phyloP scores from a whole-genome alignment of 2,113 vertebrate species.

The Neolamprologus modestus region DNA sequence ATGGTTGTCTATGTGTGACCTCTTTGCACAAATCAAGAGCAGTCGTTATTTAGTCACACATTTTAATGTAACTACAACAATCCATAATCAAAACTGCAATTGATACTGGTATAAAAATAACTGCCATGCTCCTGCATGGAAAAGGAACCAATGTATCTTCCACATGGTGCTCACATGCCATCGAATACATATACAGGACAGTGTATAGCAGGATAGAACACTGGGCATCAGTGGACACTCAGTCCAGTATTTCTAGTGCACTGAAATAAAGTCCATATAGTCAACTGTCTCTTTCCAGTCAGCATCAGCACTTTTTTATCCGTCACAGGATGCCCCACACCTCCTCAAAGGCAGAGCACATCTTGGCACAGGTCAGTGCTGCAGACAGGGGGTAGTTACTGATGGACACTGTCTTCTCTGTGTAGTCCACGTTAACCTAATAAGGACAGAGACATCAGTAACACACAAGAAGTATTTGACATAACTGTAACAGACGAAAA shows the following conservation, averaged over 20 bases:
- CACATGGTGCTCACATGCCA: neutral
- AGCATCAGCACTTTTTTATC: neutral
- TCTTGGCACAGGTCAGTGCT: conserved; percentile 91
- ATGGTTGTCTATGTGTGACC: neutral
- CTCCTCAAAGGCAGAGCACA: conserved; percentile 94
- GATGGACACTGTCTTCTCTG: conserved; percentile 88
- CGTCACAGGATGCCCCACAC: conserved; percentile 86
- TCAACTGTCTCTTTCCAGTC: neutral
- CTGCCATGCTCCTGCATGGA: neutral
- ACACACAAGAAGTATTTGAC: neutral
- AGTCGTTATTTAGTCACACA: neutral
- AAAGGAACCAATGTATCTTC: neutral
- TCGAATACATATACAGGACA: neutral
- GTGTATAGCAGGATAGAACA: neutral
- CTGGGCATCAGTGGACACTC: neutral
- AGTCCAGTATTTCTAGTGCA: neutral
- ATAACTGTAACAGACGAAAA: neutral
- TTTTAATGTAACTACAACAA: conserved; percentile 14
- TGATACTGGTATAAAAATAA: neutral
- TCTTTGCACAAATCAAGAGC: neutral
- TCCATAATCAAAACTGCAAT: neutral
- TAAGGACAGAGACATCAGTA: neutral
- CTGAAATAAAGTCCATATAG: neutral
- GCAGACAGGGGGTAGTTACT: conserved; percentile 97
- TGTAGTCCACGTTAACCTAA: conserved; percentile 87